Evolutionary conservation across 2,797 vertebrate genomes (phyloP).

Genomic region (Naso thynnoides): DNA sequence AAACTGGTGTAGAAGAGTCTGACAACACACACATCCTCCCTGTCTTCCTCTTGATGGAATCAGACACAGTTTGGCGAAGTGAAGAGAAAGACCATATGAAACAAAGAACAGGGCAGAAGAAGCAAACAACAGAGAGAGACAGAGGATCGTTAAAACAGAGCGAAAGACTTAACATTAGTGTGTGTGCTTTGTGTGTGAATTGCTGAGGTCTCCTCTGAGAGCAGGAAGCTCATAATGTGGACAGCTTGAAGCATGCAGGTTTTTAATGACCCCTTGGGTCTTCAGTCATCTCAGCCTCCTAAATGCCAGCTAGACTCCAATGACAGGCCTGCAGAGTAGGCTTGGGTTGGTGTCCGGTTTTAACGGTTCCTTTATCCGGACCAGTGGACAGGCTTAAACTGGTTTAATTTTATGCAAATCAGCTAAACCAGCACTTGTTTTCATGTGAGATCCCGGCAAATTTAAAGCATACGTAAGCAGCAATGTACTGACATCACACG

Average conservation of each 20-base stretch:
- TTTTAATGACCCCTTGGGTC: constrained; percentile 89
- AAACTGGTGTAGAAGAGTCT: constrained; percentile 10
- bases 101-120: neutral
- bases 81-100: neutral
- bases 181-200: constrained; percentile 25
- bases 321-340: constrained; percentile 84
- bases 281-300: constrained; percentile 88
- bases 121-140: constrained; percentile 12
- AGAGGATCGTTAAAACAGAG: constrained; percentile 7
- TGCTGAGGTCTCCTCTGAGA: constrained; percentile 46
- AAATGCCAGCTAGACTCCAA: constrained; percentile 90
- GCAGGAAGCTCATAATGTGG: constrained; percentile 86
- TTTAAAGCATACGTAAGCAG: too few relatives aligned
- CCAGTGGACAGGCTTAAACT: too few relatives aligned
- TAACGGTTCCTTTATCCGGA: too few relatives aligned
- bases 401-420: too few relatives aligned
- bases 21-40: constrained; percentile 9
- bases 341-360: too few relatives aligned
- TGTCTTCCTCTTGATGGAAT: constrained; percentile 9
- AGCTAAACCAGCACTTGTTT: too few relatives aligned
- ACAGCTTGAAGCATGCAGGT: constrained; percentile 88
- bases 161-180: constrained; percentile 11
- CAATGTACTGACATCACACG: too few relatives aligned
- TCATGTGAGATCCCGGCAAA: too few relatives aligned
- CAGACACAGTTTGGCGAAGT: neutral